Percentiles rank a stretch among this genome's conserved stretches.
These are phyloP conservation scores for Paelopatides confundens DNA, from an alignment of 53 echinoderm and acorn worm genomes.

Conservation along the genomic window DNA sequence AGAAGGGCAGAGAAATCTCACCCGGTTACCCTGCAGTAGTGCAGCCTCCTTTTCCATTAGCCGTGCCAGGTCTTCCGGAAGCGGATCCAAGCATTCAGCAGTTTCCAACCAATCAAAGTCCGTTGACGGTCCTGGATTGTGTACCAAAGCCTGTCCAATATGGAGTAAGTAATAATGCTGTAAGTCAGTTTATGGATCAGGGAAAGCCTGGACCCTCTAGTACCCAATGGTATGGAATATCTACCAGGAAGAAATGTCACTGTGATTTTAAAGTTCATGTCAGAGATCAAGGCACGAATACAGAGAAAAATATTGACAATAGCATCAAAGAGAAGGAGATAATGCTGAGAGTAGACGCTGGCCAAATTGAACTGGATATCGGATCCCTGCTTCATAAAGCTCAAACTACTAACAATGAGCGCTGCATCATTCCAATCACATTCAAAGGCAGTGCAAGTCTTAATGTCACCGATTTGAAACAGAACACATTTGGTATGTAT, in stretches of 20 bases:
- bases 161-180: neutral
- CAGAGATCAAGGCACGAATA: conserved; percentile 23
- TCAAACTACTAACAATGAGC: neutral
- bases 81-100: neutral
- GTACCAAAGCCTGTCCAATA: neutral
- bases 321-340: neutral
- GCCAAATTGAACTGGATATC: conserved; percentile 10
- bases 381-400: neutral
- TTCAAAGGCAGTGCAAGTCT: conserved; percentile 6
- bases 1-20: neutral
- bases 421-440: conserved; percentile 1
- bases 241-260: conserved; percentile 21
- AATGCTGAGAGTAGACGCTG: conserved; percentile 5
- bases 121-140: neutral
- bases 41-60: no score
- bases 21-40: neutral
- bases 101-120: neutral
- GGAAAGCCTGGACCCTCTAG: neutral
- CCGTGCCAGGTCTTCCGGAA: neutral
- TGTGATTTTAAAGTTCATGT: neutral
- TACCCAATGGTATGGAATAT: neutral
- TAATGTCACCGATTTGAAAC: neutral
- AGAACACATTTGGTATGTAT: no score
- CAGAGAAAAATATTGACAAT: neutral
- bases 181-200: neutral